A percentile compares a stretch with the other conserved stretches of the same genome.
These are phyloP conservation scores for Drosophila bocqueti DNA, from an alignment of 1,140 invertebrate genomes.

Conservation along the genomic window DNA sequence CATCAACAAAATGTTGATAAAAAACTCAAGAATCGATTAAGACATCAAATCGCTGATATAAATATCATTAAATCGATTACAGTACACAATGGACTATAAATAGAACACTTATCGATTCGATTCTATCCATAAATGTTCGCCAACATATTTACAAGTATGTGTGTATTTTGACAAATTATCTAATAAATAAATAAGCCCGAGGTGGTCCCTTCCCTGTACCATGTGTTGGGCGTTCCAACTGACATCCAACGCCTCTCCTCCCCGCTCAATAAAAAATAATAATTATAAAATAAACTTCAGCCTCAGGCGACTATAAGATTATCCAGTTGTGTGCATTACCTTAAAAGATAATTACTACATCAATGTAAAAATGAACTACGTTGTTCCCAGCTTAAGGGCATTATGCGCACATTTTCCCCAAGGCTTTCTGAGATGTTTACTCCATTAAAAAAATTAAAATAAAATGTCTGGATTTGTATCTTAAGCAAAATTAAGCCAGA, in stretches of 20 bases:
- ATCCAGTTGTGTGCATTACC: too few relatives aligned
- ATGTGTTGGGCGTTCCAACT: background rate
- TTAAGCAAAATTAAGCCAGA: too few relatives aligned
- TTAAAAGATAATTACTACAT: too few relatives aligned
- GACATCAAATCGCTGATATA: background rate
- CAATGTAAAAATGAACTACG: too few relatives aligned
- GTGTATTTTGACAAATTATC: background rate
- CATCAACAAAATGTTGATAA: background rate
- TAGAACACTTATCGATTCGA: constrained; percentile 14
- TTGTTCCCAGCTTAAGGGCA: too few relatives aligned
- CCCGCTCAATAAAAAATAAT: background rate
- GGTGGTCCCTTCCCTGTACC: background rate
- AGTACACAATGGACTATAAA: background rate
- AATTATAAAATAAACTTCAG: too few relatives aligned
- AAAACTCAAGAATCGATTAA: background rate
- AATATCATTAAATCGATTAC: background rate
- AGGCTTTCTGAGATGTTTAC: too few relatives aligned
- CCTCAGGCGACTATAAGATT: too few relatives aligned
- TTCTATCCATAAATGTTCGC: constrained; percentile 4
- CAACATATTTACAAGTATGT: background rate
- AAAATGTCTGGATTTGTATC: too few relatives aligned
- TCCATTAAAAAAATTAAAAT: too few relatives aligned
- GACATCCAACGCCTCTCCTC: background rate
- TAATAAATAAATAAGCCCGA: background rate
- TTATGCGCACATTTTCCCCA: too few relatives aligned